Evolutionary conservation across 2,797 vertebrate genomes (phyloP), one percentile per base, ranked within the genome.

Genomic region (Premnoplex brunnescens): DNA sequence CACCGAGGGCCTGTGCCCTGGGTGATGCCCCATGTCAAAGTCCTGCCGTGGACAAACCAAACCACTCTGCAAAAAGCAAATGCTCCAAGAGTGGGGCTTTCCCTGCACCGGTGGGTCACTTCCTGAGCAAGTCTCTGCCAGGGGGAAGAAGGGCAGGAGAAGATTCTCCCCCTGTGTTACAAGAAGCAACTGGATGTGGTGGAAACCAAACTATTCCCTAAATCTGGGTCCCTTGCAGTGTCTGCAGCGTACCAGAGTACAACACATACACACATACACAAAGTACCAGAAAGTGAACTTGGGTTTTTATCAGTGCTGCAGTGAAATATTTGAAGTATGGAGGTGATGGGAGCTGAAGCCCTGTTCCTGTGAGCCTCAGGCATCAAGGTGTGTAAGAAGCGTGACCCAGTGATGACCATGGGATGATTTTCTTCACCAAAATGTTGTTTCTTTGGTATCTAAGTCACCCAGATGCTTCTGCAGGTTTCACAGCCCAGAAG

Each of bases 401-500:
- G 12, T 4, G 3, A 28, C 13, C 51, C 55, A 30, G 39, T 12
- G 27, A 41, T 3, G 75, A 27, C 43, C 13, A 4, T 0, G 0
- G 72, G 59, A n/a, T 69, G 69, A 69, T 52, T 8, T 34, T 44
- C 77, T 24, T 15, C 84, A 19, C 44, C 3, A 21, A 32, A 56
- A 30, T 10, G 1, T 9, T 3, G 8, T 13, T 56, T 88, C 75
- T 5, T 32, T 28, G 9, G 41, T 13, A 6, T 2, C 27, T 1
- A 3, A 17, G 27, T 9, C 24, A 22, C 52, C 12, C n/a, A 9
- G 17, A 8, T 3, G 52, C 23, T 16, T 12, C 77, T 48, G 72
- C 12, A 5, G 19, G 7, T 7, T n/a, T 28, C 52, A 39, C 3
- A 5, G 14, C 21, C 60, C 0, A 0, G 34, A 7, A 8, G 11